Conservation (phyloP, 1,140 invertebrate genomes). For the Metopolophium dirhodum region DNA sequence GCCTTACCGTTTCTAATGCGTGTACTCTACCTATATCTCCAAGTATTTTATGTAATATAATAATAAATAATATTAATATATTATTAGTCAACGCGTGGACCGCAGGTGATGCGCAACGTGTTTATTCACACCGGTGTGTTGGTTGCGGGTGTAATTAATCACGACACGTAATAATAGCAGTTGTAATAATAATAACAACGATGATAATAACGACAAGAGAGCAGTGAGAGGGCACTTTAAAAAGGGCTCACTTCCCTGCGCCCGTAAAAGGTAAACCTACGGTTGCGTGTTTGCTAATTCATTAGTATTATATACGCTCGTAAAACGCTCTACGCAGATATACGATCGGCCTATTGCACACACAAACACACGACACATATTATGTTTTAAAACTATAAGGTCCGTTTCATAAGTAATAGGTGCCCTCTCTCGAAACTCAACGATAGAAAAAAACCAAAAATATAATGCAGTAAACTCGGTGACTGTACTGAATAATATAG, state of each 20-base stretch:
- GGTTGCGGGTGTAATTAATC: constrained; percentile 29
- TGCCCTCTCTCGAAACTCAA: background rate
- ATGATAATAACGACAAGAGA: constrained; percentile 34
- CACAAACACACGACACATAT: background rate
- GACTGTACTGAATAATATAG: background rate
- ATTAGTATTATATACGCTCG: constrained; percentile 26
- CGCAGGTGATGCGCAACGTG: constrained; percentile 50
- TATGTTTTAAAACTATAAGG: background rate
- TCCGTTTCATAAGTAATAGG: background rate
- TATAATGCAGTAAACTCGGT: background rate
- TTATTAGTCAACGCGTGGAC: constrained; percentile 42
- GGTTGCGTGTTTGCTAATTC: constrained; percentile 55
- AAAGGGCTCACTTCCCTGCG: background rate
- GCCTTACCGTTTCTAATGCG: background rate
- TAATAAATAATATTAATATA: constrained; percentile 16
- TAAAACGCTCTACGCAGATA: background rate
- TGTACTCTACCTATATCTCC: too few species aligned
- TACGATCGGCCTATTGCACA: background rate
- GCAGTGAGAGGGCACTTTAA: constrained; percentile 37
- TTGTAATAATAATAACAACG: background rate
- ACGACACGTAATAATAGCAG: constrained; percentile 43
- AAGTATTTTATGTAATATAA: constrained; percentile 3
- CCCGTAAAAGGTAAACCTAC: background rate
- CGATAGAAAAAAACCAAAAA: background rate
- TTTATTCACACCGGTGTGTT: constrained; percentile 37